Percentiles rank a stretch among this genome's conserved stretches.
Evolutionary conservation across 2,888 invertebrate species (phyloP).

Genomic region (Acrobasis consociella): DNA sequence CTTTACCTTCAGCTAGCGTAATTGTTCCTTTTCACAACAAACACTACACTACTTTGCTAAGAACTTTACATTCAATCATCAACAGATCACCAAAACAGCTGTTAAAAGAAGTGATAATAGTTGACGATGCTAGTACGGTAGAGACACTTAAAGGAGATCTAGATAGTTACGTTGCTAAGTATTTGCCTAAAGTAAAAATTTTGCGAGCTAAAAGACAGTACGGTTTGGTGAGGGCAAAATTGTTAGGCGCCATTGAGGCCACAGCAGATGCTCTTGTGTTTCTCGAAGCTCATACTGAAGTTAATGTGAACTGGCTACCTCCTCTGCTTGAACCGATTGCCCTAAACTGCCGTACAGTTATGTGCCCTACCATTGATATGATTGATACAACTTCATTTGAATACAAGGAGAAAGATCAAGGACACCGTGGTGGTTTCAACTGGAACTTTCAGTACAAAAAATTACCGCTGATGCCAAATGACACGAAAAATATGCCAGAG

Average conservation of each 20-base stretch:
- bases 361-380: constrained; percentile 97
- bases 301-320: constrained; percentile 95
- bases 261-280: constrained; percentile 92
- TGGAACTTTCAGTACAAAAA: constrained; percentile 99
- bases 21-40: constrained; percentile 97
- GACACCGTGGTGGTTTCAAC: constrained; percentile 96
- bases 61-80: constrained; percentile 90
- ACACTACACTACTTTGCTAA: constrained; percentile 92
- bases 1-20: constrained; percentile 91
- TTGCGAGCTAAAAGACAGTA: constrained; percentile 88
- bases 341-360: constrained; percentile 90
- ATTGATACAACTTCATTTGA: constrained; percentile 95
- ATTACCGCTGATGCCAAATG: constrained; percentile 89
- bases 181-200: constrained; percentile 89
- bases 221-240: constrained; percentile 93
- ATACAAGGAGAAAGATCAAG: constrained; percentile 96
- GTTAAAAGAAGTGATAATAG: constrained; percentile 93
- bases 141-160: constrained; percentile 87
- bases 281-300: constrained; percentile 95
- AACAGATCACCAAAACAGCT: constrained; percentile 91
- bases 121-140: constrained; percentile 91
- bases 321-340: constrained; percentile 96
- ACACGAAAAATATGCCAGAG: constrained; percentile 88
- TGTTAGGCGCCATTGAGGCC: constrained; percentile 91
- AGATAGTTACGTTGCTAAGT: constrained; percentile 86